Conservation (phyloP, 1,140 invertebrate species). For the Lordiphosa collinella region DNA sequence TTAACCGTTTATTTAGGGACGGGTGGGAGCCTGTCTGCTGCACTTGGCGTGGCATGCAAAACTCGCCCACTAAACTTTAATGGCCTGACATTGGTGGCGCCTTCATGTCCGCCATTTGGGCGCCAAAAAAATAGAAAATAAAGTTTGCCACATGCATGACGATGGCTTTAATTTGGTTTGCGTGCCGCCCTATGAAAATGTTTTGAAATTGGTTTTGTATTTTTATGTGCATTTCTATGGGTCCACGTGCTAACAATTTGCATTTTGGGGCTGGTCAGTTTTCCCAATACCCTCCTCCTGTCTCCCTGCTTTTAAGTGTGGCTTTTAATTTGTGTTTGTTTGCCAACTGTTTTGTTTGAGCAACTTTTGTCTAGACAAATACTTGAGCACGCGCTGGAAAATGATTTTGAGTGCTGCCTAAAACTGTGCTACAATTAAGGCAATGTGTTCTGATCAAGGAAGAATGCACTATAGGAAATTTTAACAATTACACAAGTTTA, state of each 20-base stretch:
- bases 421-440: conserved; percentile 31
- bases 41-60: conserved; percentile 50
- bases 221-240: conserved; percentile 55
- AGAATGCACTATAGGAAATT: too few relatives aligned
- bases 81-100: conserved; percentile 67
- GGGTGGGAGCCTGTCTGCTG: conserved; percentile 34
- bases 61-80: conserved; percentile 67
- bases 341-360: conserved; percentile 11
- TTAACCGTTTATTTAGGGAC: neutral
- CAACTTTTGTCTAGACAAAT: conserved; percentile 33
- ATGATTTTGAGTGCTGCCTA: conserved; percentile 20
- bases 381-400: conserved; percentile 44
- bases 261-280: conserved; percentile 54
- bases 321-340: conserved; percentile 27
- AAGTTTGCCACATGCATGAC: conserved; percentile 58
- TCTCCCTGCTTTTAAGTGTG: neutral
- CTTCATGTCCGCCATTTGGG: conserved; percentile 64
- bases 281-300: neutral
- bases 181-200: conserved; percentile 42
- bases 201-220: conserved; percentile 15
- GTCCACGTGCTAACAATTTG: conserved; percentile 37
- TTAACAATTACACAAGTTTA: too few relatives aligned
- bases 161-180: conserved; percentile 58
- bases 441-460: too few relatives aligned
- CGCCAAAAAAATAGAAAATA: conserved; percentile 29